Evolutionary conservation across 37 sponge, comb jelly and placozoan genomes (phyloP).

Genomic region (Hormiphora californensis): DNA sequence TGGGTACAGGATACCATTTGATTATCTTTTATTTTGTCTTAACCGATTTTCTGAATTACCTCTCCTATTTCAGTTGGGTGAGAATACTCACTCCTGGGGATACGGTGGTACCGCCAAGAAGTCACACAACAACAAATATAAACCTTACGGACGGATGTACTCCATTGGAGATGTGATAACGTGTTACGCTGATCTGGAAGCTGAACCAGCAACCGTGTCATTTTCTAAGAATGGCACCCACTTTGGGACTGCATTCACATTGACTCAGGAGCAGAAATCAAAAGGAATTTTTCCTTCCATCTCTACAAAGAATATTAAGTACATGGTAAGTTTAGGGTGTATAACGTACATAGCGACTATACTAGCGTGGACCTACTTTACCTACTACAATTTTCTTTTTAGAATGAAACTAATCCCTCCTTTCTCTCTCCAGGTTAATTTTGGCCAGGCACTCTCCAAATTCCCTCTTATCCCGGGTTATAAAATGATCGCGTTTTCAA

Average conservation of each 20-base stretch:
- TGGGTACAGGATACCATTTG: no score
- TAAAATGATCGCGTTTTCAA: background rate
- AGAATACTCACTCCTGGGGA: conserved; percentile 72
- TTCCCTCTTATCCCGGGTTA: conserved; percentile 29
- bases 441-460: conserved; percentile 32
- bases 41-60: no score
- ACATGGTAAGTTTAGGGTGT: conserved; percentile 59
- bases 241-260: conserved; percentile 60
- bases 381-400: background rate
- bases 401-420: background rate
- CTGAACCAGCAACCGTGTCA: conserved; percentile 60
- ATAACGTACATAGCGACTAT: background rate
- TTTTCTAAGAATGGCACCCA: conserved; percentile 81
- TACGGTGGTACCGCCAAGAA: conserved; percentile 72
- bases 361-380: background rate
- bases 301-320: conserved; percentile 67
- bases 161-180: conserved; percentile 77
- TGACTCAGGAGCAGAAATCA: background rate
- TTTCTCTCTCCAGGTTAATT: background rate
- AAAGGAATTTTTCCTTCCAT: conserved; percentile 79
- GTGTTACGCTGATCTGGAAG: conserved; percentile 60
- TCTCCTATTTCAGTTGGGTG: conserved; percentile 64
- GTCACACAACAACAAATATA: conserved; percentile 57
- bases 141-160: conserved; percentile 69
- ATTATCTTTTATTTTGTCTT: no score